These are phyloP conservation scores for Polietes domitor DNA, from an alignment of 2,888 invertebrate species.

Conservation along the genomic window DNA sequence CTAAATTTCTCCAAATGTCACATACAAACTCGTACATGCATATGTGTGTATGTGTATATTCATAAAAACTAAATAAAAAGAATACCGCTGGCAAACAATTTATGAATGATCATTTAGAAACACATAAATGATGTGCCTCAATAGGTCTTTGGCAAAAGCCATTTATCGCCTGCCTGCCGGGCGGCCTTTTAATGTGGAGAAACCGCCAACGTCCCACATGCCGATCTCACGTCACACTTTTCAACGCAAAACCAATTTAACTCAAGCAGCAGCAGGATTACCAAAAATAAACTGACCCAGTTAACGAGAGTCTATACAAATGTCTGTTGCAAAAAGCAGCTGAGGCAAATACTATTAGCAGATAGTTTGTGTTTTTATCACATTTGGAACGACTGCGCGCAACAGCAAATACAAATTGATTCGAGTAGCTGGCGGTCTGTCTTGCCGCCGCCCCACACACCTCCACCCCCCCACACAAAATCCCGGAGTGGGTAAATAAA, in stretches of 20 bases:
- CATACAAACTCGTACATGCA: no score
- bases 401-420: not conserved
- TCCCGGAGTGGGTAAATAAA: no score
- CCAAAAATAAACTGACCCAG: slow-evolving; percentile 34
- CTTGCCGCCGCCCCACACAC: no score
- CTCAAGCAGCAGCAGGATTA: slow-evolving; percentile 9
- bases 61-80: not conserved
- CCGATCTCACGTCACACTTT: slow-evolving; percentile 24
- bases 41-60: no score
- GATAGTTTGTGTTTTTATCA: slow-evolving; percentile 6
- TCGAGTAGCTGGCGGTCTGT: not conserved
- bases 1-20: slow-evolving; percentile 17
- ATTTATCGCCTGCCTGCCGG: slow-evolving; percentile 17
- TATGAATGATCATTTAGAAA: slow-evolving; percentile 9
- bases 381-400: not conserved
- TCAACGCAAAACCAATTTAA: not conserved
- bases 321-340: not conserved
- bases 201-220: slow-evolving; percentile 7
- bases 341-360: slow-evolving; percentile 4
- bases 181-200: not conserved
- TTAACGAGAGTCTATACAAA: not conserved
- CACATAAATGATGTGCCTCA: slow-evolving; percentile 13
- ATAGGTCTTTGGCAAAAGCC: slow-evolving; percentile 10
- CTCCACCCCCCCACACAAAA: no score
- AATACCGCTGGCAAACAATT: not conserved